These are phyloP conservation scores for Phytoseiulus persimilis DNA, from an alignment of 2,888 invertebrate genomes.

Conservation along the genomic window DNA sequence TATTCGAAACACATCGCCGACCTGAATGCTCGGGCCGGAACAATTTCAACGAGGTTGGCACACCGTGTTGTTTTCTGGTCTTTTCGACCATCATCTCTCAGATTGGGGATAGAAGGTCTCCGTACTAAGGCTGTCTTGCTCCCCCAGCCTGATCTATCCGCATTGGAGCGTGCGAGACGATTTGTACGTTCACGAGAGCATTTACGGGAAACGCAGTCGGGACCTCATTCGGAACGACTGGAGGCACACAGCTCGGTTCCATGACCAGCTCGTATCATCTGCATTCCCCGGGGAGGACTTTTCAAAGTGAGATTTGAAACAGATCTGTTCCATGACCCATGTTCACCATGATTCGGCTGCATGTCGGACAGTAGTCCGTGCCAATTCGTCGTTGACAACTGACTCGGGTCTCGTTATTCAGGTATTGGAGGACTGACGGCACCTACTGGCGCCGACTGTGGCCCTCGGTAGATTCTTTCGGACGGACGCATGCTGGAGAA, in stretches of 20 bases:
- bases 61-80: background rate
- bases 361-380: no score
- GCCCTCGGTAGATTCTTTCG: conserved; percentile 18
- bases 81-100: background rate
- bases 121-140: background rate
- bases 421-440: conserved; percentile 18
- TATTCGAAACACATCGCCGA: conserved; percentile 35
- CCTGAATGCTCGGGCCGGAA: conserved; percentile 20
- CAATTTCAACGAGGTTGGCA: conserved; percentile 10
- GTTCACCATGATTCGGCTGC: no score
- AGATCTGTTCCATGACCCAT: no score
- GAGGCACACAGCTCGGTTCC: conserved; percentile 21
- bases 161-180: conserved; percentile 33
- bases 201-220: conserved; percentile 29
- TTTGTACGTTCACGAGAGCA: conserved; percentile 31
- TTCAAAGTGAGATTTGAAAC: conserved; percentile 22
- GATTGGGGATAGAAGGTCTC: no score
- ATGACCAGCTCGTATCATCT: conserved; percentile 9
- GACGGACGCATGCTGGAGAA: conserved; percentile 31
- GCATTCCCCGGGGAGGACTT: conserved; percentile 17
- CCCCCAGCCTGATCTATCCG: background rate
- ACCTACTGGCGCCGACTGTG: conserved; percentile 30
- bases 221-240: conserved; percentile 32
- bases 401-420: background rate
- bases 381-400: no score